Evolutionary conservation across 1,140 invertebrate genomes (phyloP).

Genomic region (Camponotus pennsylvanicus): DNA sequence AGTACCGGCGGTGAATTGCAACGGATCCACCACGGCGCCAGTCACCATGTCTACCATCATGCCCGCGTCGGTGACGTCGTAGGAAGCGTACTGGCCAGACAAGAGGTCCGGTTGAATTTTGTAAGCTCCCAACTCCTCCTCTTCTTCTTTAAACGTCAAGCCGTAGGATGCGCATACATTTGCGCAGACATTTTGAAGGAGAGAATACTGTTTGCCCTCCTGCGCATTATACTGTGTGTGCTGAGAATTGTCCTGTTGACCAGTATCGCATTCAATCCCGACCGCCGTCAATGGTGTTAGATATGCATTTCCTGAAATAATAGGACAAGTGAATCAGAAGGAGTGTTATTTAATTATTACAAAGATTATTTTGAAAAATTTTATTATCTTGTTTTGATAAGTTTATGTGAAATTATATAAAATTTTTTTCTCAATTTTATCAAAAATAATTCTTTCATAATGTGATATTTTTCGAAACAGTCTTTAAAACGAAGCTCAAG

Average conservation of each 20-base stretch:
- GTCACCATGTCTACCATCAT: constrained; percentile 93
- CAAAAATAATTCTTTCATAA: not conserved
- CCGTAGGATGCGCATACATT: constrained; percentile 91
- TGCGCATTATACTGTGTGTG: constrained; percentile 85
- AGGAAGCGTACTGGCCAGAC: constrained; percentile 89
- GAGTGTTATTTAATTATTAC: no score
- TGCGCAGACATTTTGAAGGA: constrained; percentile 91
- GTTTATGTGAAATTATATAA: not conserved
- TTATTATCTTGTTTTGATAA: not conserved
- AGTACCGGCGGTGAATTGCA: constrained; percentile 93
- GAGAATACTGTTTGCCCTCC: constrained; percentile 91
- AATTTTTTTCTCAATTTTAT: not conserved
- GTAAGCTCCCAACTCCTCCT: constrained; percentile 91
- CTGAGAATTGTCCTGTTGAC: constrained; percentile 87
- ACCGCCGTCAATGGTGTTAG: constrained; percentile 88
- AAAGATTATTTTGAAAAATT: not conserved
- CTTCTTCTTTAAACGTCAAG: constrained; percentile 92
- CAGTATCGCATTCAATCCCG: constrained; percentile 92
- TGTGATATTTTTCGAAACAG: not conserved
- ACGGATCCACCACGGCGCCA: constrained; percentile 91
- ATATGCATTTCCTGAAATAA: constrained; percentile 84
- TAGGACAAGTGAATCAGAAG: not conserved
- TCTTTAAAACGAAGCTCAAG: not conserved
- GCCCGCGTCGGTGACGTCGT: constrained; percentile 90
- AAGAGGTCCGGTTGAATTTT: constrained; percentile 89